Percentiles rank a stretch among this genome's conserved stretches.
These are phyloP conservation scores for Drosophila persimilis DNA, from an alignment of 1,140 invertebrate species.

Conservation along the genomic window DNA sequence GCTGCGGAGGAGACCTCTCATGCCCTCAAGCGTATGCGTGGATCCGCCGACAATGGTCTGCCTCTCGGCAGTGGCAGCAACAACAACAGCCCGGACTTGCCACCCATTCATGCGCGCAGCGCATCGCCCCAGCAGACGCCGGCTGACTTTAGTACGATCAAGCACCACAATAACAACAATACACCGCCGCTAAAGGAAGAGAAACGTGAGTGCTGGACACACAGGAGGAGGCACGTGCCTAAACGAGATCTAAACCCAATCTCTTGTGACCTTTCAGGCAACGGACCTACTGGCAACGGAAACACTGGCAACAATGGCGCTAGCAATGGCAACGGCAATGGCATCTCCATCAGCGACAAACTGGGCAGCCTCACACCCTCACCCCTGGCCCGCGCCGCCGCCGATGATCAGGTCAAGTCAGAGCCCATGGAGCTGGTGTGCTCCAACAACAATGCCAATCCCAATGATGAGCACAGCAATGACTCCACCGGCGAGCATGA, in stretches of 20 bases:
- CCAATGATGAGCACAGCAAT: conserved; percentile 85
- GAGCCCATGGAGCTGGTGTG: conserved; percentile 91
- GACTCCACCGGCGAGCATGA: conserved; percentile 85
- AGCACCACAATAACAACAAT: conserved; percentile 85
- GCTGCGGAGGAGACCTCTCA: conserved; percentile 81
- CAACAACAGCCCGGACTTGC: conserved; percentile 85
- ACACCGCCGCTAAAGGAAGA: conserved; percentile 84
- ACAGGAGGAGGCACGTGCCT: too few species aligned
- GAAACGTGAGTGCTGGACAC: conserved; percentile 65
- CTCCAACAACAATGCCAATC: conserved; percentile 86
- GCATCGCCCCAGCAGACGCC: conserved; percentile 85
- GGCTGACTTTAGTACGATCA: conserved; percentile 90
- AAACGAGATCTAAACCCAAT: background rate
- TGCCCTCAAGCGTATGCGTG: conserved; percentile 83
- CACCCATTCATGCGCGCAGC: conserved; percentile 72
- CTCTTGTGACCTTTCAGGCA: conserved; percentile 18
- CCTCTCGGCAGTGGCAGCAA: conserved; percentile 82
- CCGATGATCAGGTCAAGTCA: conserved; percentile 88
- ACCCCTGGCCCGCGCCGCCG: conserved; percentile 84
- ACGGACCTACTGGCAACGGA: conserved; percentile 66
- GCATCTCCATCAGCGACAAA: conserved; percentile 78
- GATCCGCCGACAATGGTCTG: conserved; percentile 79
- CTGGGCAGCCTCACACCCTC: conserved; percentile 84
- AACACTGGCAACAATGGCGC: conserved; percentile 79
- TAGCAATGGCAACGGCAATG: conserved; percentile 82